phyloP scores from a whole-genome alignment of 2,888 invertebrate species.

The Pseudanteris insignis region DNA sequence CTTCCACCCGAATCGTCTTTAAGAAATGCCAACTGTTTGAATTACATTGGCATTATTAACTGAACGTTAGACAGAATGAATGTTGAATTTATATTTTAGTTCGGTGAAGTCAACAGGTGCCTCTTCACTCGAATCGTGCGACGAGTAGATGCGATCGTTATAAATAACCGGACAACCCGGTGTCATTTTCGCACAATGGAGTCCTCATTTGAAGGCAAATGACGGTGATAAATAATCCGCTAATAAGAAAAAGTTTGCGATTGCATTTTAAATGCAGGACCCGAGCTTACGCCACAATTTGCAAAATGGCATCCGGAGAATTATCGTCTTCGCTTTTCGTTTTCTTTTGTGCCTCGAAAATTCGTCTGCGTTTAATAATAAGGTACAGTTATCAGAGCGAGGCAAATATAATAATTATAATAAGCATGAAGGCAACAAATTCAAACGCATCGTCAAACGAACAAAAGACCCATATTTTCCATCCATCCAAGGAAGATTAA shows the following conservation, averaged over 20 bases:
- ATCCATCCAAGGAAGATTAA: too few species aligned
- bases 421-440: too few species aligned
- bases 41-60: too few species aligned
- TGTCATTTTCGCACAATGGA: constrained; percentile 50
- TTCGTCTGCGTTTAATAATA: not conserved
- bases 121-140: constrained; percentile 11
- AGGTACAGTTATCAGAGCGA: not conserved
- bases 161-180: constrained; percentile 51
- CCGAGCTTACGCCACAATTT: constrained; percentile 5
- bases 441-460: too few species aligned
- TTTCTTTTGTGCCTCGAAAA: not conserved
- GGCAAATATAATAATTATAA: constrained; percentile 6
- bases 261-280: constrained; percentile 11
- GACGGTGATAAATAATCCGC: constrained; percentile 53
- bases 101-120: constrained; percentile 31
- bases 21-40: too few species aligned
- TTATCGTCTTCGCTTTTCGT: constrained; percentile 3
- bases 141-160: constrained; percentile 48
- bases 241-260: constrained; percentile 46
- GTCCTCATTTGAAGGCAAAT: constrained; percentile 53
- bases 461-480: too few species aligned
- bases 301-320: not conserved
- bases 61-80: too few species aligned
- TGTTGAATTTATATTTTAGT: constrained; percentile 33
- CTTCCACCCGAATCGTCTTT: too few species aligned